These are phyloP conservation scores for Rhineura floridana DNA, from an alignment of 2,113 vertebrate genomes.

Conservation along the genomic window DNA sequence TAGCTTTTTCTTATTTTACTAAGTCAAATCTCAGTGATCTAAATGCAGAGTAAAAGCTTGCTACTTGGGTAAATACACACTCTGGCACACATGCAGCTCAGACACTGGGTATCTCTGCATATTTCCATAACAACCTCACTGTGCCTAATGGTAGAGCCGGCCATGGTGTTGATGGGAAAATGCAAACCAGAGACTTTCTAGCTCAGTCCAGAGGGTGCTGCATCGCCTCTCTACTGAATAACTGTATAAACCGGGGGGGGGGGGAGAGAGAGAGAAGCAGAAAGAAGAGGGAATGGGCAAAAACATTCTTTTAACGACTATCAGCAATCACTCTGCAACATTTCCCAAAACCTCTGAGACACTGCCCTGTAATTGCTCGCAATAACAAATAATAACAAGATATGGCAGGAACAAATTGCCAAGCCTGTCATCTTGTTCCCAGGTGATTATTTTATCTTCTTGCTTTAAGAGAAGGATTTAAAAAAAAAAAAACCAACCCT, in stretches of 20 bases:
- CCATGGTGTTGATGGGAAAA: neutral
- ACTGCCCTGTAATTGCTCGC: neutral
- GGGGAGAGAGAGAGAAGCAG: too few relatives aligned
- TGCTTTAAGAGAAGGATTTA: neutral
- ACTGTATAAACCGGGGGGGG: neutral
- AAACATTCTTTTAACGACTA: neutral
- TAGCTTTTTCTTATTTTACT: too few relatives aligned
- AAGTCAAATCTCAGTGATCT: too few relatives aligned
- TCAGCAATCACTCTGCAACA: neutral
- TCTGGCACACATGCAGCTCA: too few relatives aligned
- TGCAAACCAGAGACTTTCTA: neutral
- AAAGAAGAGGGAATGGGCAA: too few relatives aligned
- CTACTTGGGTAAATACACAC: too few relatives aligned
- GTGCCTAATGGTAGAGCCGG: too few relatives aligned
- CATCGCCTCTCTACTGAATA: neutral
- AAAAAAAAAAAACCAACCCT: too few relatives aligned
- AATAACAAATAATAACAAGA: neutral
- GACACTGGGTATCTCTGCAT: too few relatives aligned
- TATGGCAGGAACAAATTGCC: slow-evolving; percentile 3
- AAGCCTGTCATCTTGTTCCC: neutral
- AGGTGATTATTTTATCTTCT: slow-evolving; percentile 5
- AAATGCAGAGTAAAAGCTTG: too few relatives aligned
- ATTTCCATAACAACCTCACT: too few relatives aligned
- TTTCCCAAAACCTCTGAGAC: neutral
- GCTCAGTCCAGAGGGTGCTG: neutral